Percentiles rank a stretch among this genome's conserved stretches.
Conservation (phyloP, 2,888 invertebrate species). For the Drosophila mulleri region DNA sequence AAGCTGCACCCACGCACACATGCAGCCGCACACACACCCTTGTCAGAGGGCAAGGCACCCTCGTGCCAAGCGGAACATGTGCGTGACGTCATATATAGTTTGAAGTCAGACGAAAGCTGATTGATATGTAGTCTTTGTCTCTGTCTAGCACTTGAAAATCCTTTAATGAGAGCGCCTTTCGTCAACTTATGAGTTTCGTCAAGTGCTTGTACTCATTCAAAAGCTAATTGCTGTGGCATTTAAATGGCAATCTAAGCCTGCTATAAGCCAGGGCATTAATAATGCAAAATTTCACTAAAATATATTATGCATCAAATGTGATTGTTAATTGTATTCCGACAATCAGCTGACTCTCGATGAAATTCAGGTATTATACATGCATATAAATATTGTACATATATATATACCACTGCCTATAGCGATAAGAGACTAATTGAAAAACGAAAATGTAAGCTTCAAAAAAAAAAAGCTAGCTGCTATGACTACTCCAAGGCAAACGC, state of each 20-base stretch:
- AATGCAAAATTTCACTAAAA: neutral
- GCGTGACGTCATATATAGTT: neutral
- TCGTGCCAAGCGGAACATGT: constrained; percentile 24
- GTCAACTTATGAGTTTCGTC: neutral
- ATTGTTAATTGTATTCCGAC: neutral
- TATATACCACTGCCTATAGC: neutral
- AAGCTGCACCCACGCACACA: neutral
- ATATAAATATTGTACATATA: neutral
- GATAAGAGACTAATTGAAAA: neutral
- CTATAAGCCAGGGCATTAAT: neutral
- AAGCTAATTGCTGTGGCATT: neutral
- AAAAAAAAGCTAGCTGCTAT: constrained; percentile 49
- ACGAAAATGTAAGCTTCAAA: neutral
- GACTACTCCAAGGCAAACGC: neutral
- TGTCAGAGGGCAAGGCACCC: constrained; percentile 31
- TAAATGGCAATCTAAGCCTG: neutral
- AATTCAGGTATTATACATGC: neutral
- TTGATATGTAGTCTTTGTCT: constrained; percentile 1
- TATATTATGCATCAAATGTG: neutral
- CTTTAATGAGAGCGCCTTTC: neutral
- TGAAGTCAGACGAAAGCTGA: constrained; percentile 37
- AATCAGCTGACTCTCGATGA: neutral
- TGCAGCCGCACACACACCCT: constrained; percentile 27
- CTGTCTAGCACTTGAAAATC: neutral
- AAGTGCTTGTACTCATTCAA: neutral